Evolutionary conservation across 2,797 vertebrate species (phyloP), one percentile per base, ranked within the genome.

Genomic region (Bovichtus diacanthus): DNA sequence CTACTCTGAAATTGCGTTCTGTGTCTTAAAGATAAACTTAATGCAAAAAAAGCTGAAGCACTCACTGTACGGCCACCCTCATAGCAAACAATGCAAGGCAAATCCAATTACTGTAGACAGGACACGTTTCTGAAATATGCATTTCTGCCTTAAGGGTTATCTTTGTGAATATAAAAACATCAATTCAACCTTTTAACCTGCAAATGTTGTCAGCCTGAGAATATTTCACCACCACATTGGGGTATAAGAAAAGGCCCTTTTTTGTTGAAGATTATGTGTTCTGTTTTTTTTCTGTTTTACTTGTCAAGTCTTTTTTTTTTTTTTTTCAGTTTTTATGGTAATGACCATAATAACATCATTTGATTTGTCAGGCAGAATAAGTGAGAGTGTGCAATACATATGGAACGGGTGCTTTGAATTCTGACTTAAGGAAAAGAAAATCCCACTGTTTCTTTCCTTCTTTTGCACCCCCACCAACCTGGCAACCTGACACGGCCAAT

Each of bases 401-500:
- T 90, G 80, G 27, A 83, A 72, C 78, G 78, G 83, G 80, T 87
- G 87, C 84, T 91, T 87, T 91, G 85, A 91, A 89, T 90, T 88
- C 74, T 91, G 87, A 92, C 71, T 85, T 63, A 82, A 91, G 84
- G 83, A 88, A 90, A 89, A 88, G 88, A 86, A 93, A 93, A 92
- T 92, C 88, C 93, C 91, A 91, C 76, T 89, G 85, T 92, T 91
- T 95, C 90, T 95, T 92, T 94, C 92, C 93, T 94, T 94, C 90
- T 94, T 95, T 92, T 94, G 86, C 93, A 92, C 93, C 89, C 82
- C 86, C 82, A 92, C 91, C 93, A 92, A 87, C 93, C 90, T 91
- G 94, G 93, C 93, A 94, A 93, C 94, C 95, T 91, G 94, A 92
- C 94, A 95, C 62, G 91, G 91, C 95, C 93, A 93, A 91, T 95